phyloP scores from a whole-genome alignment of 2,888 invertebrate species.

The Amblyjoppa fuscipennis region DNA sequence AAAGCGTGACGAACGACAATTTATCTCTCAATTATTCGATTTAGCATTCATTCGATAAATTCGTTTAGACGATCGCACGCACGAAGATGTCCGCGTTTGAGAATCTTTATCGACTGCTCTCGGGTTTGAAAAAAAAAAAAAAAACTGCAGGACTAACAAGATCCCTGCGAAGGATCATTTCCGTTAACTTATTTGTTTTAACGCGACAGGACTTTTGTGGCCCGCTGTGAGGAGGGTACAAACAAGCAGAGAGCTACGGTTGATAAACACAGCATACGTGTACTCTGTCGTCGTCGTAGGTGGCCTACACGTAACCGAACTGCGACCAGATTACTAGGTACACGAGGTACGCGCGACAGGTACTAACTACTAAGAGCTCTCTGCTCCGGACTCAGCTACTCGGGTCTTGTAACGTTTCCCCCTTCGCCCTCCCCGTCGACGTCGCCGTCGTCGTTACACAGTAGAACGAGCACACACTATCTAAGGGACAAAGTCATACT shows the following conservation, averaged over 20 bases:
- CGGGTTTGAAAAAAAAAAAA: background rate
- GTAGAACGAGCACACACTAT: constrained; percentile 74
- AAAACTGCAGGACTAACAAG: background rate
- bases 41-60: background rate
- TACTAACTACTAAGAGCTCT: constrained; percentile 61
- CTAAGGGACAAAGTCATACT: constrained; percentile 44
- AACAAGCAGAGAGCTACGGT: background rate
- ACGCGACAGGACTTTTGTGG: background rate
- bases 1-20: background rate
- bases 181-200: background rate
- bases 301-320: constrained; percentile 43
- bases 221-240: background rate
- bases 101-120: background rate
- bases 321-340: constrained; percentile 43
- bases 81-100: background rate
- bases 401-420: constrained; percentile 38
- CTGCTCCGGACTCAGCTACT: constrained; percentile 42
- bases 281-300: constrained; percentile 42
- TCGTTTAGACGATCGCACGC: background rate
- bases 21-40: background rate
- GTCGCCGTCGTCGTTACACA: constrained; percentile 71
- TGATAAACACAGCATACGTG: constrained; percentile 4
- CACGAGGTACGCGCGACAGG: constrained; percentile 54
- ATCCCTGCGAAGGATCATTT: background rate
- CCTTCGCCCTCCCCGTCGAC: constrained; percentile 3